A percentile compares a stretch with the other conserved stretches of the same genome.
These are phyloP conservation scores for Drosophila mojavensis DNA, from an alignment of 1,140 invertebrate genomes.

Conservation along the genomic window DNA sequence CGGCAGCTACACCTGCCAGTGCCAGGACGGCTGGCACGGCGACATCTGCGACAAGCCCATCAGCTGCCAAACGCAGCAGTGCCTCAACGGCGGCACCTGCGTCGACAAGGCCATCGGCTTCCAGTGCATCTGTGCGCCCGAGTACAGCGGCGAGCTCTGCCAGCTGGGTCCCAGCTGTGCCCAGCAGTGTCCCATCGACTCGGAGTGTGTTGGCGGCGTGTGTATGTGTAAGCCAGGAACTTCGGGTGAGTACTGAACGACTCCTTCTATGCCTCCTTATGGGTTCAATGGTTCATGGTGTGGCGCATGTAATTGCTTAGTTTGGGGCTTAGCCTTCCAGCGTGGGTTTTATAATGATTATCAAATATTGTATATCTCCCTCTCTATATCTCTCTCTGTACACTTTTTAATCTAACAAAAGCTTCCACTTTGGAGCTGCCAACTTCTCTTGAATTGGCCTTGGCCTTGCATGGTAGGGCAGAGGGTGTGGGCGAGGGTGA, in stretches of 20 bases:
- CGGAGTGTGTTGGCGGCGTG: conserved; percentile 83
- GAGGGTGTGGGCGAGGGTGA: conserved; percentile 2
- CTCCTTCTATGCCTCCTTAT: neutral
- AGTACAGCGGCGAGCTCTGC: conserved; percentile 87
- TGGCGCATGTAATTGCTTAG: conserved; percentile 39
- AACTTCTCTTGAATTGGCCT: conserved; percentile 45
- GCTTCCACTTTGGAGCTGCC: conserved; percentile 64
- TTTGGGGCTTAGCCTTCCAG: conserved; percentile 6
- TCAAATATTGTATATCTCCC: neutral
- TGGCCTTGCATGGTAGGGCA: conserved; percentile 9
- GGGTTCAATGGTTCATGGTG: conserved; percentile 18
- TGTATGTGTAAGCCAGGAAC: conserved; percentile 88
- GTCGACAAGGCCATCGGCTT: conserved; percentile 86
- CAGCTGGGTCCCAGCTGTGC: conserved; percentile 73
- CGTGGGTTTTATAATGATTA: conserved; percentile 3
- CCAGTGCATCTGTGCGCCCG: conserved; percentile 89
- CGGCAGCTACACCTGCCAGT: conserved; percentile 92
- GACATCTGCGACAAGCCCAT: conserved; percentile 86
- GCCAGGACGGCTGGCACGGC: conserved; percentile 92
- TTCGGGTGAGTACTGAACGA: conserved; percentile 85
- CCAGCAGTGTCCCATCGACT: conserved; percentile 79
- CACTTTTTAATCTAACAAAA: conserved; percentile 31
- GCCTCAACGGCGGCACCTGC: conserved; percentile 88
- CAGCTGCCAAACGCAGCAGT: conserved; percentile 86
- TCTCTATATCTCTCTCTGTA: conserved; percentile 11